Evolutionary conservation across 2,888 invertebrate species (phyloP), one percentile per base, ranked within the genome.

Genomic region (Tortrix viridana): DNA sequence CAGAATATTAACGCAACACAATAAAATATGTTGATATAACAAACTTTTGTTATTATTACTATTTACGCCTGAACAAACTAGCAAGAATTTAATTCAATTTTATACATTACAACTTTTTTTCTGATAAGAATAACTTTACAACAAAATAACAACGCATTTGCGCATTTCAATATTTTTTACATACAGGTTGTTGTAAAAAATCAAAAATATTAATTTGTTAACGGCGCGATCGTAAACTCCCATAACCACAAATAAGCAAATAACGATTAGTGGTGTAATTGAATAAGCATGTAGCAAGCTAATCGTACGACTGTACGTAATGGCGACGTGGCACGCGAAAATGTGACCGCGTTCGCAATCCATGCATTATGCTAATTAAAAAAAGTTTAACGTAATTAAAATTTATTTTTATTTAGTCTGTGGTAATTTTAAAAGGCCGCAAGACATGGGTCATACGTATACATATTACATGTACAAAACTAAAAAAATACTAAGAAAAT

Each of bases 261-360:
- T 67, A 67, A 60, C 76, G 75, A 82, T 84, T 81, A 82, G 76
- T 66, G 60, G 18, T 37, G 72, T 84, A 84, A 85, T 84, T 84
- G 81, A 81, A 82, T 79, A 80, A 77, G 72, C 81, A 70, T 81
- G 81, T 83, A 75, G 67, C 55, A 55, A 19, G 32, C 56, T 55
- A 64, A 64, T 60, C 64, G 60, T 26, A 48, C 14, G 9, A 26
- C 43, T 23, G n/a, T 18, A 47, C 22, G 23, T 59, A 57, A 60
- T 55, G 57, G 37, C 26, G 37, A 4, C 14, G 14, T 18, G 7
- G 32, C 64, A 64, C 64, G 64, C 64, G 53, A 64, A 58, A 64
- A 50, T 53, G 53, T 44, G 52, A 32, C 32, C 60, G 56, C 56
- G 32, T 52, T 62, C 56, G 50, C 62, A 57, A 57, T 57, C 62